phyloP scores from a whole-genome alignment of 2,113 vertebrate genomes.

The Antechinus flavipes region DNA sequence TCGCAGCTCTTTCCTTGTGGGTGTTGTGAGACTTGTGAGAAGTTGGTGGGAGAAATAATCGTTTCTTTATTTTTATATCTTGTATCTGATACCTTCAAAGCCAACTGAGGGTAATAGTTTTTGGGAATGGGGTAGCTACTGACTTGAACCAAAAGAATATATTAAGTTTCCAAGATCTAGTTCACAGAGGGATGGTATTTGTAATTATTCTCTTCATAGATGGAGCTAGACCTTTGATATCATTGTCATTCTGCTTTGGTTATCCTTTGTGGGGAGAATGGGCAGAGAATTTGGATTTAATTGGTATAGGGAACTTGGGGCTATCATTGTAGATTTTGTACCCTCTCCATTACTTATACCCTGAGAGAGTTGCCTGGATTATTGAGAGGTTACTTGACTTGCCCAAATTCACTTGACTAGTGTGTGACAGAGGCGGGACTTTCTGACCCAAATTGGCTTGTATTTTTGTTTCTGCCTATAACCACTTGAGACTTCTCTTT shows the following conservation, averaged over 20 bases:
- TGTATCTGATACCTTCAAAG: not conserved
- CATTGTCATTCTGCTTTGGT: not conserved
- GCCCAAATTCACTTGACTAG: not conserved
- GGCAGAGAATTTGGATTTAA: not conserved
- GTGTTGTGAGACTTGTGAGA: not conserved
- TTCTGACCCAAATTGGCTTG: not conserved
- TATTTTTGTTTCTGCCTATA: not conserved
- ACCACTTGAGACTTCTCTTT: not conserved
- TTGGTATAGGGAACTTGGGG: not conserved
- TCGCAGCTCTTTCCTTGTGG: not conserved
- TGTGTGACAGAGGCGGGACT: not conserved
- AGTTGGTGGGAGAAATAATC: not conserved
- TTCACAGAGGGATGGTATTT: not conserved
- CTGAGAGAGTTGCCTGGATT: not conserved
- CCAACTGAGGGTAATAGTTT: not conserved
- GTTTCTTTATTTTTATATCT: not conserved
- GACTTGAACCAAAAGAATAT: not conserved
- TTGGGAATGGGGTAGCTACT: not conserved
- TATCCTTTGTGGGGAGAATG: not conserved
- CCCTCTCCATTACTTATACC: not conserved
- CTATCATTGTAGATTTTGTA: not conserved
- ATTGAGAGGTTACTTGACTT: not conserved
- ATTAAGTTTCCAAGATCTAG: not conserved
- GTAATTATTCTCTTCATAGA: not conserved
- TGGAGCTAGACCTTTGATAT: not conserved